Evolutionary conservation across 1,140 invertebrate species (phyloP).

Genomic region (Drosophila watanabei): DNA sequence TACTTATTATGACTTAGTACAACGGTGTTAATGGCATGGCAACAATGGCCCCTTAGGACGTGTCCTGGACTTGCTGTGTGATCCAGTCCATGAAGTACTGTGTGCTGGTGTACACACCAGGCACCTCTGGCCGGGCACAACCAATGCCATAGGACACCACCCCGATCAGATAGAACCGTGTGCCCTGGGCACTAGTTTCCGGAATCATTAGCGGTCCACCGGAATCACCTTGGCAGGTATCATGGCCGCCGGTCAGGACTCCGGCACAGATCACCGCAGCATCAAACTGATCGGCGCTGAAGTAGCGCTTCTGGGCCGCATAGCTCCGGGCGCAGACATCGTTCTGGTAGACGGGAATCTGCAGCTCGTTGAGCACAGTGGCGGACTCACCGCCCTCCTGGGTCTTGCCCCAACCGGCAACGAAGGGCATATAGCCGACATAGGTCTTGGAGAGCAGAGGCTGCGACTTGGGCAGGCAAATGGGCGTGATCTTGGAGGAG

Average conservation of each 20-base stretch:
- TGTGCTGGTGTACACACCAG: conserved; percentile 91
- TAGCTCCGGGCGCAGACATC: conserved; percentile 89
- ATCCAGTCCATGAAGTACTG: conserved; percentile 87
- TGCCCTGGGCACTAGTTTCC: conserved; percentile 39
- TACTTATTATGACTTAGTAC: conserved; percentile 23
- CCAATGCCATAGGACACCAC: conserved; percentile 90
- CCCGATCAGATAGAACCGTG: conserved; percentile 88
- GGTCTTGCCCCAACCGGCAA: conserved; percentile 91
- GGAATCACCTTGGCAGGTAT: conserved; percentile 94
- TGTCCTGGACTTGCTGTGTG: conserved; percentile 58
- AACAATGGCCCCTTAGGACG: conserved; percentile 19
- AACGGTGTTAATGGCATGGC: conserved; percentile 1
- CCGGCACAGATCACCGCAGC: conserved; percentile 92
- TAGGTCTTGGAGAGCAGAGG: conserved; percentile 60
- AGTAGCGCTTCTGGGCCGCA: conserved; percentile 86
- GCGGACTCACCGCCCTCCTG: conserved; percentile 87
- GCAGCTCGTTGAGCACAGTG: conserved; percentile 88
- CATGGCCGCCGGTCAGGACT: conserved; percentile 89
- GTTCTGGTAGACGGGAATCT: conserved; percentile 90
- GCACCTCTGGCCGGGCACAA: conserved; percentile 89
- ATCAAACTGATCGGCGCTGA: conserved; percentile 88
- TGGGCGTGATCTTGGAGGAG: conserved; percentile 54
- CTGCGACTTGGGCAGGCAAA: conserved; percentile 63
- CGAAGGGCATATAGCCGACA: conserved; percentile 87
- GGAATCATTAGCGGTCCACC: conserved; percentile 92